Conservation (phyloP, 2,797 vertebrate genomes). For the Phalanger gymnotis region DNA sequence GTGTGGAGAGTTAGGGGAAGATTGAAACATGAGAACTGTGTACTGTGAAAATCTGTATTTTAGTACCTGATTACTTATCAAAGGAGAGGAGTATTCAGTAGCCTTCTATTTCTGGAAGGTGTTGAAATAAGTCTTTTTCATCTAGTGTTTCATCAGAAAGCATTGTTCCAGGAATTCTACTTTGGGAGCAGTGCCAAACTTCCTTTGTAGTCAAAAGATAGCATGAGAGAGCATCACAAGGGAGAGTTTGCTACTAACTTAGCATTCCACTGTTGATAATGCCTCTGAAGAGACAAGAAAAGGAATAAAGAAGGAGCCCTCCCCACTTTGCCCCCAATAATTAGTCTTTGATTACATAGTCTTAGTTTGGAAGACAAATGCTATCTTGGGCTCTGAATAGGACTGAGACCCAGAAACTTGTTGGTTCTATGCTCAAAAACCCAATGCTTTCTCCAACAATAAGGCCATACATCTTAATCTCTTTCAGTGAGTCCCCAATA, state of each 20-base stretch:
- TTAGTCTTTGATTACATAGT: background rate
- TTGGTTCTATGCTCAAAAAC: background rate
- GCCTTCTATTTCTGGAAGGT: background rate
- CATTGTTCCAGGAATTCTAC: conserved; percentile 11
- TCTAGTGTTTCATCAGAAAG: conserved; percentile 1
- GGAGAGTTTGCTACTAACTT: conserved; percentile 21
- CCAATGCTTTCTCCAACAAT: conserved; percentile 29
- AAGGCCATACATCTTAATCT: background rate
- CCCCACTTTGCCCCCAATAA: conserved; percentile 6
- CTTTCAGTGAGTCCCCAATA: background rate
- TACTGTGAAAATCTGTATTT: background rate
- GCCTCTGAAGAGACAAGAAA: background rate
- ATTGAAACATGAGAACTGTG: background rate
- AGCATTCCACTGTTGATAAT: conserved; percentile 10
- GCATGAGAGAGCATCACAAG: background rate
- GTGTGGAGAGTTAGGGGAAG: background rate
- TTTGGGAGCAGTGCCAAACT: conserved; percentile 19
- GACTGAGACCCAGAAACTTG: background rate
- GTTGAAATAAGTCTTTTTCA: background rate
- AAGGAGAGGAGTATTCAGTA: background rate
- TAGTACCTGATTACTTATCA: background rate
- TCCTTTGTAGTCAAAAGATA: background rate
- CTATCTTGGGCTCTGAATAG: background rate
- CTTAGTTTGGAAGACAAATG: background rate
- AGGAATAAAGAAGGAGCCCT: background rate